Evolutionary conservation across 2,113 vertebrate species (phyloP).

Genomic region (Nanorana parkeri): DNA sequence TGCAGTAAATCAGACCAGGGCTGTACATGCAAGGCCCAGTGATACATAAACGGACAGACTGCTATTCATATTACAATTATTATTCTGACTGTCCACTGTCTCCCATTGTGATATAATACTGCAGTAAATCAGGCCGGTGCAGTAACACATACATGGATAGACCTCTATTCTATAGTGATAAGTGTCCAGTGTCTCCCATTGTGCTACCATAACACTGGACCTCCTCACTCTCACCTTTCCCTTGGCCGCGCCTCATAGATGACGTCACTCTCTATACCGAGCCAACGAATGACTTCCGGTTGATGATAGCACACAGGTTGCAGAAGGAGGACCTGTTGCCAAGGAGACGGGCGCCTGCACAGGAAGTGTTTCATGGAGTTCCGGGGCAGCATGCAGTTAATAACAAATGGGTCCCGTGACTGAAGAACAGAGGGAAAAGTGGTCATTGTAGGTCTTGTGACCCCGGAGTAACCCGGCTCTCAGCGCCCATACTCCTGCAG

Average conservation of each 20-base stretch:
- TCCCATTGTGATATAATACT: too few relatives aligned
- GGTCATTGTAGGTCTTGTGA: neutral
- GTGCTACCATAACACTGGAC: neutral
- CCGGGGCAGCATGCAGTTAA: neutral
- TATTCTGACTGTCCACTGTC: too few relatives aligned
- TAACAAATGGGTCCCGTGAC: neutral
- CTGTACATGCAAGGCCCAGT: too few relatives aligned
- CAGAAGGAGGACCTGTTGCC: neutral
- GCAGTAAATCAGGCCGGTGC: too few relatives aligned
- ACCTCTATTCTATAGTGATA: too few relatives aligned
- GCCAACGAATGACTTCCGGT: neutral
- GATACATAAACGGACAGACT: too few relatives aligned
- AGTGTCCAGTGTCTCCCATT: too few relatives aligned
- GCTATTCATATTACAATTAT: too few relatives aligned
- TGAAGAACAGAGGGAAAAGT: neutral
- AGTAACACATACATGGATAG: too few relatives aligned
- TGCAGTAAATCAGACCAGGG: too few relatives aligned
- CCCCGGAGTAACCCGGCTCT: neutral
- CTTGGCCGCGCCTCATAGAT: neutral
- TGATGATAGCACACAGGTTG: neutral
- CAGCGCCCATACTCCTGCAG: too few relatives aligned
- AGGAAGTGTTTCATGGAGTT: constrained; percentile 5
- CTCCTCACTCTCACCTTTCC: neutral
- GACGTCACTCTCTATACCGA: neutral
- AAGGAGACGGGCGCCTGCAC: neutral